phyloP scores from a whole-genome alignment of 2,797 vertebrate genomes.

The Linurgus olivaceus region DNA sequence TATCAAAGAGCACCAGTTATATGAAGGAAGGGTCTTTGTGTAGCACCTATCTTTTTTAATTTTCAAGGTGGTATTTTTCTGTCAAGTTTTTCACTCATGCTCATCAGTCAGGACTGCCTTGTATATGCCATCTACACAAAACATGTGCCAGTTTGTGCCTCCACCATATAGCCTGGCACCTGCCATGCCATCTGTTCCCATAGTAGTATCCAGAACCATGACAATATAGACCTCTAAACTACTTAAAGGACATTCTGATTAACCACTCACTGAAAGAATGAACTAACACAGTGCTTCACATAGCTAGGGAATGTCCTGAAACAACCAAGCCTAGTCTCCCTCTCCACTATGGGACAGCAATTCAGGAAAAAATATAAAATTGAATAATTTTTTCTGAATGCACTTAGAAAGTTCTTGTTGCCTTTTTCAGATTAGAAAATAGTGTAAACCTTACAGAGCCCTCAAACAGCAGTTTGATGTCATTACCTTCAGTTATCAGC shows the following conservation, averaged over 20 bases:
- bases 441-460: background rate
- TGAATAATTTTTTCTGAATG: background rate
- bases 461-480: background rate
- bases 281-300: background rate
- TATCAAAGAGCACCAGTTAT: background rate
- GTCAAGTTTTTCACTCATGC: background rate
- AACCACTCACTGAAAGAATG: background rate
- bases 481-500: background rate
- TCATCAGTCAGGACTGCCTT: background rate
- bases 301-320: background rate
- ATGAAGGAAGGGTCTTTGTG: background rate
- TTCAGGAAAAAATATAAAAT: background rate
- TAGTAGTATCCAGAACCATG: background rate
- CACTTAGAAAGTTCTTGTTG: background rate
- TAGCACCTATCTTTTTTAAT: background rate
- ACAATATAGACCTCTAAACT: background rate
- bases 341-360: background rate
- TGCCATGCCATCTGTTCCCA: background rate
- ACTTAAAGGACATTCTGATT: background rate
- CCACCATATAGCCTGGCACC: background rate
- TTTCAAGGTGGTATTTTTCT: background rate
- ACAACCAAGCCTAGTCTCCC: background rate
- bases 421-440: background rate
- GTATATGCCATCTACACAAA: background rate
- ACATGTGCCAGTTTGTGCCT: background rate